Percentiles rank a stretch among this genome's conserved stretches.
Evolutionary conservation across 2,888 invertebrate genomes (phyloP).

Genomic region (Bellardia pandia): DNA sequence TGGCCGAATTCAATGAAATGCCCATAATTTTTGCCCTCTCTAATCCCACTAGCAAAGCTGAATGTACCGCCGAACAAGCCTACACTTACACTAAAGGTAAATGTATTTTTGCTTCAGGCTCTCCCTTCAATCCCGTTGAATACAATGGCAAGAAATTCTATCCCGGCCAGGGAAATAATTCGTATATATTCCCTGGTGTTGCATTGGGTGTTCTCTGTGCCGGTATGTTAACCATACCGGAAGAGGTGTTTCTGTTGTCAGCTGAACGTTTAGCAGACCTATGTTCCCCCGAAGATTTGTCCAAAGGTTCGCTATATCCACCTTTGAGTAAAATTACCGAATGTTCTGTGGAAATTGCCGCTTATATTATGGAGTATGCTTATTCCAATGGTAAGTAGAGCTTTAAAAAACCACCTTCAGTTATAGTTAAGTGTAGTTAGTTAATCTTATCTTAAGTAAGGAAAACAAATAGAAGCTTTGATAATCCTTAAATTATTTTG

Average conservation of each 20-base stretch:
- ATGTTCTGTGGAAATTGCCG: constrained; percentile 95
- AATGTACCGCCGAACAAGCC: constrained; percentile 98
- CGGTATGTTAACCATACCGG: constrained; percentile 94
- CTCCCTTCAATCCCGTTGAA: constrained; percentile 95
- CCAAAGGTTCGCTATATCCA: constrained; percentile 95
- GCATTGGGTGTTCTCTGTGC: constrained; percentile 95
- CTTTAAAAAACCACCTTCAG: too few species aligned
- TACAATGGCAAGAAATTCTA: constrained; percentile 91
- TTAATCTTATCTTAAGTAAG: too few species aligned
- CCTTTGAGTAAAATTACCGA: constrained; percentile 92
- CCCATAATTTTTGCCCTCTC: constrained; percentile 99
- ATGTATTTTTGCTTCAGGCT: constrained; percentile 97
- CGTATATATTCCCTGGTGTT: constrained; percentile 98
- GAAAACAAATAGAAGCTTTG: too few species aligned
- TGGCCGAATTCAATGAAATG: constrained; percentile 92
- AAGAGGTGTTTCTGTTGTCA: constrained; percentile 95
- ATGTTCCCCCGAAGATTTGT: constrained; percentile 92
- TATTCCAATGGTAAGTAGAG: constrained; percentile 88
- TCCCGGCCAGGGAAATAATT: constrained; percentile 99
- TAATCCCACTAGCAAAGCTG: constrained; percentile 99
- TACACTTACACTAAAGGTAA: constrained; percentile 95
- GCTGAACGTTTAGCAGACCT: constrained; percentile 93
- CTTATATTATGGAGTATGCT: constrained; percentile 91
- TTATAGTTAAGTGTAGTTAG: too few species aligned
- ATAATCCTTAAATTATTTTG: too few species aligned